Conservation (phyloP, 2,113 vertebrate genomes). For the Chascanopsetta lugubris region DNA sequence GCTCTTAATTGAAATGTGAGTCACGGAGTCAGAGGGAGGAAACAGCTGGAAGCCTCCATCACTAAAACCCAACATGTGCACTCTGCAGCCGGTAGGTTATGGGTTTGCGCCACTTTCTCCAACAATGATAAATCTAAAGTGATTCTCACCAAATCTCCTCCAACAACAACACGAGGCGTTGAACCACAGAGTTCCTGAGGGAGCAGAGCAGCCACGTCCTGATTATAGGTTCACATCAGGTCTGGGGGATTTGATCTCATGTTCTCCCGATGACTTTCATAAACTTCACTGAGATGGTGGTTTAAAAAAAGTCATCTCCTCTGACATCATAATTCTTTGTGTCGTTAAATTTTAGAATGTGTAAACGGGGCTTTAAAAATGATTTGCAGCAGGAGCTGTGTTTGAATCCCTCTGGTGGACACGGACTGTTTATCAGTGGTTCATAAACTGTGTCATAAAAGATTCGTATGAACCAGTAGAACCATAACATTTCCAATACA, state of each 20-base stretch:
- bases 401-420: too few relatives aligned
- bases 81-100: constrained; percentile 26
- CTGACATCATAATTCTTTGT: background rate
- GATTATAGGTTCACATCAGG: background rate
- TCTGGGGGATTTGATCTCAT: background rate
- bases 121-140: background rate
- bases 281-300: background rate
- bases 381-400: background rate
- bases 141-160: background rate
- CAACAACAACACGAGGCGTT: background rate
- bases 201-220: background rate
- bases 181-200: background rate
- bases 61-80: constrained; percentile 26
- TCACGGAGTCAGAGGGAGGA: constrained; percentile 39
- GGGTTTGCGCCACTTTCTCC: background rate
- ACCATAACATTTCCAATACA: too few relatives aligned
- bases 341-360: background rate
- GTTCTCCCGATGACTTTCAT: background rate
- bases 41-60: constrained; percentile 10
- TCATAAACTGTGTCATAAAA: too few relatives aligned
- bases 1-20: constrained; percentile 45
- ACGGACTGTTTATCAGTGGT: too few relatives aligned
- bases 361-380: background rate
- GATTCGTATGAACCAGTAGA: too few relatives aligned
- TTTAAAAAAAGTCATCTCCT: background rate